These are phyloP conservation scores for Nomada ruficornis DNA, from an alignment of 2,888 invertebrate species.

Conservation along the genomic window DNA sequence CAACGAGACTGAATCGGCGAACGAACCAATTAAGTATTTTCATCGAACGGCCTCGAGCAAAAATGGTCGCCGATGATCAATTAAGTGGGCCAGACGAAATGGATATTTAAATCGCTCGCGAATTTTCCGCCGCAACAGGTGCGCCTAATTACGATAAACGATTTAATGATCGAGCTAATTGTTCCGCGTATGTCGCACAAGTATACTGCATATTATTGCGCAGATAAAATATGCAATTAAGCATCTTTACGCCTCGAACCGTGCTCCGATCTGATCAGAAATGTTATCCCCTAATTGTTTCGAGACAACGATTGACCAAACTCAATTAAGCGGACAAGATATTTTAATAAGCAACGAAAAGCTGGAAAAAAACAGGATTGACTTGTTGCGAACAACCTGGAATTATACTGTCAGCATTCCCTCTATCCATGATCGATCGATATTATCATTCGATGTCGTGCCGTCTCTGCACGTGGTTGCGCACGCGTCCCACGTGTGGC, in stretches of 20 bases:
- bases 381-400: not conserved
- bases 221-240: too few species aligned
- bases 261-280: not conserved
- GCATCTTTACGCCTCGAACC: conserved; percentile 3
- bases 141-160: not conserved
- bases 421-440: conserved; percentile 55
- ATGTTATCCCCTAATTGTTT: not conserved
- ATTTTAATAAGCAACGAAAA: not conserved
- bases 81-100: conserved; percentile 40
- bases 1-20: conserved; percentile 62
- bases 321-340: not conserved
- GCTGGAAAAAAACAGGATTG: not conserved
- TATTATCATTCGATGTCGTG: conserved; percentile 57
- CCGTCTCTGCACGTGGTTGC: conserved; percentile 61
- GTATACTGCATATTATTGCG: too few species aligned
- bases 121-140: not conserved
- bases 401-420: conserved; percentile 42
- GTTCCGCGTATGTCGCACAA: not conserved
- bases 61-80: conserved; percentile 43
- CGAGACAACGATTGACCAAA: not conserved
- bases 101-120: conserved; percentile 42
- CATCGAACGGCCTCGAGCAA: conserved; percentile 48
- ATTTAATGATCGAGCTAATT: not conserved
- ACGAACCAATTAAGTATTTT: conserved; percentile 63
- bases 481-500: conserved; percentile 67